phyloP scores from a whole-genome alignment of 2,113 vertebrate species.

The Tringa solitaria region DNA sequence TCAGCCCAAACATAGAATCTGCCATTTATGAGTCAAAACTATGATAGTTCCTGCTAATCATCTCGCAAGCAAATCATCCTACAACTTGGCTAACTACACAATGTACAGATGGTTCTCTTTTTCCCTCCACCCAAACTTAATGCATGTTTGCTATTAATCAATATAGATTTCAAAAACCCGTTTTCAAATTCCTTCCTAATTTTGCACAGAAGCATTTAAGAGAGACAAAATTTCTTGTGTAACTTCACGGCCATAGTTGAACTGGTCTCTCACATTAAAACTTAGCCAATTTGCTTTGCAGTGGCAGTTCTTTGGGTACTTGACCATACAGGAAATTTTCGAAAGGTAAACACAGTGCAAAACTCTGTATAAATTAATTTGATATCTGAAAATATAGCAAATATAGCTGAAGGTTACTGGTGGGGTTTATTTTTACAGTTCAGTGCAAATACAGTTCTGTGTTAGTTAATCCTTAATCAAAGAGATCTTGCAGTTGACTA shows the following conservation, averaged over 20 bases:
- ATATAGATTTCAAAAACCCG: neutral
- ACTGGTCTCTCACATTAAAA: neutral
- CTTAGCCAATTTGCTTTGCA: neutral
- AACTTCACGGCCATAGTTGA: accelerated
- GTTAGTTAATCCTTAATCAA: neutral
- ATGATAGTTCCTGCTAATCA: neutral
- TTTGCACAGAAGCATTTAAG: neutral
- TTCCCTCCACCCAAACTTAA: neutral
- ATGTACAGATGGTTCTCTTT: neutral
- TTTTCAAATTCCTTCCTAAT: neutral
- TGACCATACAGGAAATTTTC: neutral
- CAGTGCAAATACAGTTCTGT: neutral
- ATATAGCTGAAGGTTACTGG: neutral
- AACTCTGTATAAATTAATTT: neutral
- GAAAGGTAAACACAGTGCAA: neutral
- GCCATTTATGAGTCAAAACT: neutral
- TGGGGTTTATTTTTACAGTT: neutral
- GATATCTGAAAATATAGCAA: neutral
- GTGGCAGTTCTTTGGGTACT: neutral
- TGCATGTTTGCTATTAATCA: neutral
- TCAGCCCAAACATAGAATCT: neutral
- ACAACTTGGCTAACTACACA: neutral
- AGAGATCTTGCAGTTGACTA: neutral
- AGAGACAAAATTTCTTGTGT: neutral
- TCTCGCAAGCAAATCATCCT: neutral